phyloP scores from a whole-genome alignment of 35 echinoderm and acorn worm species.

The Ophiothrix spiculata region DNA sequence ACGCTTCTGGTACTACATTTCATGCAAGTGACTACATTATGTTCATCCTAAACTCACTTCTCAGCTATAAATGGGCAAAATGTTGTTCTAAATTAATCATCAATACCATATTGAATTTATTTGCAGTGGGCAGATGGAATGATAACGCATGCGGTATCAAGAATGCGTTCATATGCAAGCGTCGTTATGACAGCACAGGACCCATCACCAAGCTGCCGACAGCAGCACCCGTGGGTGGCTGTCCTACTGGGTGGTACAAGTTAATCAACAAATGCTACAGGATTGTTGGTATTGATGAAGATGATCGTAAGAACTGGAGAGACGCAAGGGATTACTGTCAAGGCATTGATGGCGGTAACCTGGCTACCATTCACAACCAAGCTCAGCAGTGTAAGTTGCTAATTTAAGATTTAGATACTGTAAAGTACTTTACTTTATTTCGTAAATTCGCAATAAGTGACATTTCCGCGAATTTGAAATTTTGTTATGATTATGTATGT shows the following conservation, averaged over 20 bases:
- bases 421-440: too few species aligned
- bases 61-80: too few species aligned
- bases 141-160: constrained; percentile 73
- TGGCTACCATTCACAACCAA: constrained; percentile 48
- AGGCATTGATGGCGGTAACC: constrained; percentile 16
- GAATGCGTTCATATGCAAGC: constrained; percentile 77
- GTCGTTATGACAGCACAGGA: constrained; percentile 15
- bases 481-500: too few species aligned
- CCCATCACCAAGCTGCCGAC: constrained; percentile 68
- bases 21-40: too few species aligned
- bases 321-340: constrained; percentile 47
- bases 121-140: constrained; percentile 69
- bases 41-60: too few species aligned
- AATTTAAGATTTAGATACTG: too few species aligned
- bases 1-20: too few species aligned
- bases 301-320: constrained; percentile 26
- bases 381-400: constrained; percentile 58
- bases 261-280: constrained; percentile 55
- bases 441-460: too few species aligned
- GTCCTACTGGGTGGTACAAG: constrained; percentile 54
- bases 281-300: constrained; percentile 7
- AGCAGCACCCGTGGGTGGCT: constrained; percentile 53
- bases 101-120: too few species aligned
- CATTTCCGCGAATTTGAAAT: too few species aligned
- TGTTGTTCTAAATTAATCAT: too few species aligned